These are phyloP conservation scores for Tenebrosternarchus preto DNA, from an alignment of 2,113 vertebrate genomes.

Conservation along the genomic window DNA sequence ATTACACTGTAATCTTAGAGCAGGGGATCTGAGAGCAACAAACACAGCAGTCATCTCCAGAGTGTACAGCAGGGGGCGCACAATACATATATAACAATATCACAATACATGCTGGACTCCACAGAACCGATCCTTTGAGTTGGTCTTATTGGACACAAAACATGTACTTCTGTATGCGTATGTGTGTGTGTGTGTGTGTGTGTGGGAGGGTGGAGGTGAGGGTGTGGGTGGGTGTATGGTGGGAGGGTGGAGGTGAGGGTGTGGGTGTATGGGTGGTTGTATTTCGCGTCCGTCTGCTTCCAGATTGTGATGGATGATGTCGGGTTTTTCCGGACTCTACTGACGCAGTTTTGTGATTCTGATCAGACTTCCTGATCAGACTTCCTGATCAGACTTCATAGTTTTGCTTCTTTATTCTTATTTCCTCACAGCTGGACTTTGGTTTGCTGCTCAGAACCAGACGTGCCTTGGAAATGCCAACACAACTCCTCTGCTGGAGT, in stretches of 20 bases:
- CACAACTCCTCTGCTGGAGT: neutral
- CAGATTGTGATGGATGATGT: conserved; percentile 13
- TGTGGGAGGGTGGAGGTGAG: too few species aligned
- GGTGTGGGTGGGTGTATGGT: too few species aligned
- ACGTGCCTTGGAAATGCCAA: neutral
- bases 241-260: too few species aligned
- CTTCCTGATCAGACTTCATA: too few species aligned
- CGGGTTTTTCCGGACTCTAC: neutral
- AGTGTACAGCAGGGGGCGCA: conserved; percentile 42
- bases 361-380: neutral
- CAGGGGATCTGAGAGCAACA: too few species aligned
- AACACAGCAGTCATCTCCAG: neutral
- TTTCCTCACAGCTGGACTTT: neutral
- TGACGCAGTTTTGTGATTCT: neutral
- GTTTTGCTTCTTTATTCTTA: neutral
- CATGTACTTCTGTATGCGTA: neutral
- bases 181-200: neutral
- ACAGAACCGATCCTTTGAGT: too few species aligned
- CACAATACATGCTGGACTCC: neutral
- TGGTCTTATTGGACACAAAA: neutral
- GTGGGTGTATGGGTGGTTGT: too few species aligned
- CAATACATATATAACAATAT: neutral
- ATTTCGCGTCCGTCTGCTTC: neutral
- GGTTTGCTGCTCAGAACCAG: neutral
- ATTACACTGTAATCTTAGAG: conserved; percentile 5